A percentile compares a stretch with the other conserved stretches of the same genome.
phyloP scores from a whole-genome alignment of 2,888 invertebrate genomes.

The Julus scanicus region DNA sequence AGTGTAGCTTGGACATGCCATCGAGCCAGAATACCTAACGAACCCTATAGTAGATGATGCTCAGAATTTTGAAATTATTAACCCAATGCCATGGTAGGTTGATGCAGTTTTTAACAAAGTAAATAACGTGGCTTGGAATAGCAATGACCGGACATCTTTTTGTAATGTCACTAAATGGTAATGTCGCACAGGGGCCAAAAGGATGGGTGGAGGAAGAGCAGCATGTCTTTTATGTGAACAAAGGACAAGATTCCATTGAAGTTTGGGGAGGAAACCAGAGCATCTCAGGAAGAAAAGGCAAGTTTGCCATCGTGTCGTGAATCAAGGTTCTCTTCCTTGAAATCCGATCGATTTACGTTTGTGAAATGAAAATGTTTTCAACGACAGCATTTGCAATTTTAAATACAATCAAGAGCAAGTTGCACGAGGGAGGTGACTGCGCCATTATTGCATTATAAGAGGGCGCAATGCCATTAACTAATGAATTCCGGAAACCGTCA shows the following conservation, averaged over 20 bases:
- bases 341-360: slow-evolving; percentile 43
- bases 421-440: slow-evolving; percentile 15
- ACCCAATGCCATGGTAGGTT: too few species aligned
- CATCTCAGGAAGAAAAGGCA: neutral
- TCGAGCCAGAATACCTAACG: neutral
- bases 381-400: slow-evolving; percentile 47
- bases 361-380: slow-evolving; percentile 41
- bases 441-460: slow-evolving; percentile 39
- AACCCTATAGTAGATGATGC: neutral
- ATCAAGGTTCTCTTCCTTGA: neutral
- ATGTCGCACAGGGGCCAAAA: neutral
- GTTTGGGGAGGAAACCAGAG: neutral
- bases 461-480: slow-evolving; percentile 45
- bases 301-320: neutral
- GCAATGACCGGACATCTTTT: neutral
- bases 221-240: neutral
- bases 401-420: slow-evolving; percentile 36
- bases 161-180: neutral
- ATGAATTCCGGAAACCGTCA: slow-evolving; percentile 37
- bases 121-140: neutral
- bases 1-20: neutral
- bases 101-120: neutral
- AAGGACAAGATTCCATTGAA: neutral
- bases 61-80: neutral
- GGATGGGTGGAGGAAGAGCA: neutral